phyloP scores from a whole-genome alignment of 2,888 invertebrate species.

The Ormyrus nitidulus region DNA sequence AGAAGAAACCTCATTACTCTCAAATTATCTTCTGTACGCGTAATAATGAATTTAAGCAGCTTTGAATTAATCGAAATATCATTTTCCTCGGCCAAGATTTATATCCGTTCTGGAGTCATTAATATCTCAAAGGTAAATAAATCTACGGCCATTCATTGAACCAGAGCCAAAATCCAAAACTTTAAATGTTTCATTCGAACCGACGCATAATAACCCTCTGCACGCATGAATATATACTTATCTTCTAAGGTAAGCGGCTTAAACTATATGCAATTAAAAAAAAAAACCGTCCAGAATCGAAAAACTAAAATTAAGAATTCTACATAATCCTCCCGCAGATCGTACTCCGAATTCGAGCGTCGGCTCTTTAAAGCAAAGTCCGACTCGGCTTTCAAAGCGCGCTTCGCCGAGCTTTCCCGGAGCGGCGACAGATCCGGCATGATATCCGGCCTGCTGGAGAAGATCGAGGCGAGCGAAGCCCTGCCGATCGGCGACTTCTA shows the following conservation, averaged over 20 bases:
- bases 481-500: background rate
- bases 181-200: background rate
- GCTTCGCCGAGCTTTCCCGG: conserved; percentile 25
- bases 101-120: too few species aligned
- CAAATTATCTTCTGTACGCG: too few species aligned
- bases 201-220: background rate
- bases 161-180: background rate
- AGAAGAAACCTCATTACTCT: too few species aligned
- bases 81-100: too few species aligned
- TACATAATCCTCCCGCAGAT: conserved; percentile 1
- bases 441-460: background rate
- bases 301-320: background rate
- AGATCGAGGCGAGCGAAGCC: background rate
- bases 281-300: background rate
- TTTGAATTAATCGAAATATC: too few species aligned
- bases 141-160: too few species aligned
- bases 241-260: background rate
- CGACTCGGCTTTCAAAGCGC: background rate
- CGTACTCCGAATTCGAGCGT: conserved; percentile 29
- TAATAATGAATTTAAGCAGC: too few species aligned
- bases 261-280: background rate
- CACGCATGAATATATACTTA: background rate
- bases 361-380: background rate
- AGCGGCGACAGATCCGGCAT: conserved; percentile 35
- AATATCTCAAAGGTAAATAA: too few species aligned